phyloP scores from a whole-genome alignment of 2,113 vertebrate species.

The Dicentrarchus labrax region DNA sequence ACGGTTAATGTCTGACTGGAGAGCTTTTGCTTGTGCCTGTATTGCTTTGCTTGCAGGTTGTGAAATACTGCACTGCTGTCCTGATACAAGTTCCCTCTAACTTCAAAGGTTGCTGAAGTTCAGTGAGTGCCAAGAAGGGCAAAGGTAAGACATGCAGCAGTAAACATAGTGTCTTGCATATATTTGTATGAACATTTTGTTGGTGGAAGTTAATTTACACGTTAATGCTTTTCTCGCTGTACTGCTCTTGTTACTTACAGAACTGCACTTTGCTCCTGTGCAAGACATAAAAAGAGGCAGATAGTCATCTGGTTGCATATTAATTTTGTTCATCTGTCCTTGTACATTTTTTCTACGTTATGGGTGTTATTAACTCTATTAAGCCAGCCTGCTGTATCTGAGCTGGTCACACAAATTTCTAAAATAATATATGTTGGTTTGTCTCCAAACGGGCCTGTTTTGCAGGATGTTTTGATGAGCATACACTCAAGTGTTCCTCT shows the following conservation, averaged over 20 bases:
- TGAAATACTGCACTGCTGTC: neutral
- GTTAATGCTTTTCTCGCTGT: neutral
- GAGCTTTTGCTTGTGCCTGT: neutral
- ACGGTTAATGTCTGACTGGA: neutral
- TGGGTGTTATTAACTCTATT: neutral
- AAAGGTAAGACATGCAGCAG: constrained; percentile 60
- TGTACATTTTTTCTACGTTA: neutral
- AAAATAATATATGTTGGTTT: neutral
- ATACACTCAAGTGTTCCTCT: neutral
- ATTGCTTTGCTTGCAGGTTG: constrained; percentile 1
- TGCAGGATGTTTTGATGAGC: neutral
- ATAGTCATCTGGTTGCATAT: neutral
- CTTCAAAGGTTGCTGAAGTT: constrained; percentile 70
- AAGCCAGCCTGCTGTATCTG: neutral
- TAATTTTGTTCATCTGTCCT: neutral
- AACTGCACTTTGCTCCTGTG: neutral
- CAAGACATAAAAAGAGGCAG: neutral
- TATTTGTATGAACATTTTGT: neutral
- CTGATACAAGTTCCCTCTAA: neutral
- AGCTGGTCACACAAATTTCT: neutral
- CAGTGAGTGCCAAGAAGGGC: neutral
- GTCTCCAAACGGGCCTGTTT: neutral
- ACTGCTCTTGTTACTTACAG: neutral
- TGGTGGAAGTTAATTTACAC: neutral
- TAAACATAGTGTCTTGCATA: neutral